A percentile compares a stretch with the other conserved stretches of the same genome.
phyloP scores from a whole-genome alignment of 2,113 vertebrate species.

The Erythrocercus mccallii region DNA sequence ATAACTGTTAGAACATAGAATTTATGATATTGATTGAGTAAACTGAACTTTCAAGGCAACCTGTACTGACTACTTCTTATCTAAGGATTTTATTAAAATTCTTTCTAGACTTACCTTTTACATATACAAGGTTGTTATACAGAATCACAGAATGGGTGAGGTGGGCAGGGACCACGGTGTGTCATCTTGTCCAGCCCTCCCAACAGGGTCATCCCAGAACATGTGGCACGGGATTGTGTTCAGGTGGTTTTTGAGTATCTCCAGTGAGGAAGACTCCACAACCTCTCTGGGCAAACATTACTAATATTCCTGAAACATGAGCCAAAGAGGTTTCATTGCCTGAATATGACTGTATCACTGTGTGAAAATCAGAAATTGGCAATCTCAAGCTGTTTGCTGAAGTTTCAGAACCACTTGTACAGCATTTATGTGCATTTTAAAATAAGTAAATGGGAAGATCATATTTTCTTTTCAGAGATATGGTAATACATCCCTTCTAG shows the following conservation, averaged over 20 bases:
- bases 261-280: background rate
- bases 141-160: background rate
- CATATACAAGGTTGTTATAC: background rate
- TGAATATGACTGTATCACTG: background rate
- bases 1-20: background rate
- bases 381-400: background rate
- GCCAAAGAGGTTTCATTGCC: background rate
- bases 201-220: background rate
- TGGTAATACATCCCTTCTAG: background rate
- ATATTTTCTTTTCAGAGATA: background rate
- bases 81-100: background rate
- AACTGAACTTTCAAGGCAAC: background rate
- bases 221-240: background rate
- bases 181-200: background rate
- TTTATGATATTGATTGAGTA: background rate
- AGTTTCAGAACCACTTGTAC: background rate
- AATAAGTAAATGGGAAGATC: background rate
- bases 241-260: background rate
- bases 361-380: background rate
- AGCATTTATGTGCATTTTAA: background rate
- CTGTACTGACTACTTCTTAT: background rate
- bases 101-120: background rate
- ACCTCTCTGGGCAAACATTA: background rate
- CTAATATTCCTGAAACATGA: background rate
- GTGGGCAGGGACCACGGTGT: background rate